These are phyloP conservation scores for Drosophila ustulata DNA, from an alignment of 2,888 invertebrate genomes.

Conservation along the genomic window DNA sequence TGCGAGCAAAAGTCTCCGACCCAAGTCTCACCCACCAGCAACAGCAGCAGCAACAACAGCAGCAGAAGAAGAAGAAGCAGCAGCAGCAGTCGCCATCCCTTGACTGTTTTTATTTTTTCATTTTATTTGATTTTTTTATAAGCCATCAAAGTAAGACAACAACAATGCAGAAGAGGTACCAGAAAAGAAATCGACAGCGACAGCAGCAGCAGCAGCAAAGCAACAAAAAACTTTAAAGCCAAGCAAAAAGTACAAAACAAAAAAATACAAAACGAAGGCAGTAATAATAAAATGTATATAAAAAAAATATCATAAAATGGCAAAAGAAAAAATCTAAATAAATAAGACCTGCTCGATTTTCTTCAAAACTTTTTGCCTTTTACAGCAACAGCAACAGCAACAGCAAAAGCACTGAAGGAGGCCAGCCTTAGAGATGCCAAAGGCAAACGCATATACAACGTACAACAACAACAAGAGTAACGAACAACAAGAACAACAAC, in stretches of 20 bases:
- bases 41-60: neutral
- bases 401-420: slow-evolving; percentile 25
- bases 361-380: slow-evolving; percentile 62
- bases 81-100: slow-evolving; percentile 17
- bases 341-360: slow-evolving; percentile 76
- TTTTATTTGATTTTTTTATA: slow-evolving; percentile 43
- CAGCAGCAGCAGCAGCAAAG: slow-evolving; percentile 28
- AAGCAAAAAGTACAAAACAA: slow-evolving; percentile 37
- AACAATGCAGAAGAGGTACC: slow-evolving; percentile 51
- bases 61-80: too few species aligned
- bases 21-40: slow-evolving; percentile 2
- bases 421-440: slow-evolving; percentile 52
- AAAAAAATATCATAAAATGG: slow-evolving; percentile 57
- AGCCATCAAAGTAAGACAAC: slow-evolving; percentile 62
- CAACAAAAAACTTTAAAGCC: slow-evolving; percentile 52
- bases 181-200: slow-evolving; percentile 65
- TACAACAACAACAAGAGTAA: slow-evolving; percentile 38
- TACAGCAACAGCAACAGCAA: slow-evolving; percentile 31
- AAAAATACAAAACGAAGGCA: slow-evolving; percentile 23
- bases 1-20: slow-evolving; percentile 48
- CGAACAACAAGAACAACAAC: slow-evolving; percentile 47
- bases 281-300: slow-evolving; percentile 47
- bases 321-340: slow-evolving; percentile 66
- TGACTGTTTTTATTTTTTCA: slow-evolving; percentile 22
- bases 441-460: slow-evolving; percentile 52